Base-by-base conservation (phyloP, 1,140 invertebrate genomes). In the Stegodyphus mimosarum region DNA sequence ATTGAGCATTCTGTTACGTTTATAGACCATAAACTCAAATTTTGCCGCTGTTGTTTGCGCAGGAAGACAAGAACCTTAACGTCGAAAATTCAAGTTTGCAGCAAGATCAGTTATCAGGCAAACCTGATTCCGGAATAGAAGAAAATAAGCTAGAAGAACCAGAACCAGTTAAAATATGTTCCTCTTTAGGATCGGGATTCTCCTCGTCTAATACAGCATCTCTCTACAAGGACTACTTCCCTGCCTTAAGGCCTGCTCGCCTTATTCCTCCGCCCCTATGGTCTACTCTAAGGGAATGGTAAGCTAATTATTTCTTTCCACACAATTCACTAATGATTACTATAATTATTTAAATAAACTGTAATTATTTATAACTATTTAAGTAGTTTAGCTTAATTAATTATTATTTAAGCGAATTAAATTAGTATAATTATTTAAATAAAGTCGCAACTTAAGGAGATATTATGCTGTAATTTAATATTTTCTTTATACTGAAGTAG, bases 191-290 rank as follows among this genome's bases (percentile, higher is more conserved):
- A n/a, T 9, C 33, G 9, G 69, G 69, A 49, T 73, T 83, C 18
- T 64, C 69, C 6, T 53, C 70, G 5, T 63, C 69, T 6, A 10
- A 10, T 6, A 53, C 80, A 5, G 60, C 70, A 17, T 48, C 80
- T 15, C 50, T 83, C 11, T 83, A 83, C 33, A 83, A 83, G 15
- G 80, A 83, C 60, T 83, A 79, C 15, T 79, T 79, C 52, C 52
- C 77, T 3, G 1, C 72, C 17, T 74, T 55, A 6, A 51, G 80
- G 6, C 80, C 80, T 2, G 18, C 80, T 49, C 48, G 80, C 6
- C n/a, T 74, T 2, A 15, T 74, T 0, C 71, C 80, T 10, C 80
- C 80, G 4, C 80, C 80, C 1, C 50, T 83, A 1, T 83, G 80
- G 71, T 66, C 80, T 1, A 67, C 80, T 5, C 71, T 74, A 6